A percentile compares a stretch with the other conserved stretches of the same genome.
Evolutionary conservation across 2,113 vertebrate genomes (phyloP).

Genomic region (Tursiops truncatus): DNA sequence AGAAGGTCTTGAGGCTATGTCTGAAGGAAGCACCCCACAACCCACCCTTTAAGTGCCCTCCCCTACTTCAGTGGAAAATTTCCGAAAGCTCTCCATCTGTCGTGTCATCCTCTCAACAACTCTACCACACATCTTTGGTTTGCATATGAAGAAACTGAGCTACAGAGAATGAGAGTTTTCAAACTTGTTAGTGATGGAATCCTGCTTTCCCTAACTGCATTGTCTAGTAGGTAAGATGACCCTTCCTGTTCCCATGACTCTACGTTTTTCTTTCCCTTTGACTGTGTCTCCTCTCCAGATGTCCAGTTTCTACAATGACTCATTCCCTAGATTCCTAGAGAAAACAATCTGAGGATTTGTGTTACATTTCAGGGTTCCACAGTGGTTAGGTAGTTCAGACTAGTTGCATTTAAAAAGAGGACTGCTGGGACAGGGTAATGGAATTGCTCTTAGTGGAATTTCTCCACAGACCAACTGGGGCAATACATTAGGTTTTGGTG

Average conservation of each 20-base stretch:
- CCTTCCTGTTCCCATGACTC: background rate
- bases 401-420: background rate
- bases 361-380: background rate
- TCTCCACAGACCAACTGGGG: background rate
- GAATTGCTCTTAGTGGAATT: background rate
- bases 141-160: background rate
- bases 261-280: background rate
- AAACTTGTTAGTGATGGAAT: background rate
- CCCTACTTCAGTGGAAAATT: background rate
- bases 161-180: background rate
- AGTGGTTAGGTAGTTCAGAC: background rate
- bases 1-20: background rate
- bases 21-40: background rate
- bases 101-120: background rate
- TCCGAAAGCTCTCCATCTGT: background rate
- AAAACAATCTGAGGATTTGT: background rate
- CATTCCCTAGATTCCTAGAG: background rate
- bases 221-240: background rate
- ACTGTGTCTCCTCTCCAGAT: background rate
- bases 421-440: background rate
- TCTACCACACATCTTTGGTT: background rate
- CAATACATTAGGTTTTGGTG: accelerated
- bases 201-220: background rate
- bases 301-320: background rate
- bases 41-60: no score